These are phyloP conservation scores for Sapayoa aenigma DNA, from an alignment of 2,113 vertebrate genomes.

Conservation along the genomic window DNA sequence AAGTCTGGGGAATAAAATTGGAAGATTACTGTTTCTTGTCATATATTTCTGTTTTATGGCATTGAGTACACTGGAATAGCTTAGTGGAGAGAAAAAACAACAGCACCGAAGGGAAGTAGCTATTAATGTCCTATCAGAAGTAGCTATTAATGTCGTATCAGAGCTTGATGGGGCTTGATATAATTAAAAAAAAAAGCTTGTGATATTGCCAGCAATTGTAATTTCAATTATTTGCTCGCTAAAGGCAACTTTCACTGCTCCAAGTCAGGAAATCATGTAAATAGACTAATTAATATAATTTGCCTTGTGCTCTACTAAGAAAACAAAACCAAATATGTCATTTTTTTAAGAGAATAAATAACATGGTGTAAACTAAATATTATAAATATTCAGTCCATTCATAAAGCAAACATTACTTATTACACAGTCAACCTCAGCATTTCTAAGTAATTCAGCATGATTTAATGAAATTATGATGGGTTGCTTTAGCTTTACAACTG, in stretches of 20 bases:
- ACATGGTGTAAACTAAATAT: slow-evolving; percentile 64
- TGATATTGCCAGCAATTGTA: slow-evolving; percentile 78
- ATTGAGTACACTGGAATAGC: neutral
- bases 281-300: slow-evolving; percentile 85
- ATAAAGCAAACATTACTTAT: slow-evolving; percentile 63
- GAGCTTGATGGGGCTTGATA: slow-evolving; percentile 76
- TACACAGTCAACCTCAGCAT: slow-evolving; percentile 24
- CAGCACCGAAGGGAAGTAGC: slow-evolving; percentile 12
- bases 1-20: slow-evolving; percentile 51
- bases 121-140: slow-evolving; percentile 69
- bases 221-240: slow-evolving; percentile 83
- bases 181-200: slow-evolving; percentile 75
- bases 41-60: slow-evolving; percentile 21
- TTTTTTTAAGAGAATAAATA: slow-evolving; percentile 74
- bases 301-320: slow-evolving; percentile 75
- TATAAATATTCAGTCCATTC: slow-evolving; percentile 65
- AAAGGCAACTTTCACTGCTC: slow-evolving; percentile 76
- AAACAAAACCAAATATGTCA: slow-evolving; percentile 81
- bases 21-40: slow-evolving; percentile 22
- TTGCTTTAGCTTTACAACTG: slow-evolving; percentile 56
- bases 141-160: slow-evolving; percentile 69
- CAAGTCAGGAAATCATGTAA: slow-evolving; percentile 81
- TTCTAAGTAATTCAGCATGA: slow-evolving; percentile 55
- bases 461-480: slow-evolving; percentile 64
- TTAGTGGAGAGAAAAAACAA: slow-evolving; percentile 26